A percentile compares a stretch with the other conserved stretches of the same genome.
These are phyloP conservation scores for Phyllotis vaccarum DNA, from an alignment of 2,797 vertebrate species.

Conservation along the genomic window DNA sequence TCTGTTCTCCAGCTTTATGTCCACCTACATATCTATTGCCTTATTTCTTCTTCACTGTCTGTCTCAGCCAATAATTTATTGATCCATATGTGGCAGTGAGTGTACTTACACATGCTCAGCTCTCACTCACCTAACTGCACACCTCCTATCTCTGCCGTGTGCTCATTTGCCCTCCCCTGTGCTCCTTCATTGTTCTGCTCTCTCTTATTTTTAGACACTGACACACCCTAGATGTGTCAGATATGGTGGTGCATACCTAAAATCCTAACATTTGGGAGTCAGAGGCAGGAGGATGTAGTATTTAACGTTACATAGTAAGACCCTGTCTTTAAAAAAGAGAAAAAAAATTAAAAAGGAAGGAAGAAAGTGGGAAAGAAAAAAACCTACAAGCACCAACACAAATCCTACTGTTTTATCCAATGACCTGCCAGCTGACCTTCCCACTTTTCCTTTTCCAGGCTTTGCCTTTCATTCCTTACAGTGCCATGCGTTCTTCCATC, in stretches of 20 bases:
- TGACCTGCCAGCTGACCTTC: background rate
- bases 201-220: background rate
- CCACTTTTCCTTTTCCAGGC: background rate
- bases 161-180: no score
- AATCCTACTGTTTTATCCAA: background rate
- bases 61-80: no score
- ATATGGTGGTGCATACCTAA: background rate
- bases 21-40: background rate
- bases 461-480: background rate
- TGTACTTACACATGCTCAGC: no score
- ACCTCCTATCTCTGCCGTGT: background rate
- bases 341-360: background rate
- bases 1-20: rapidly evolving
- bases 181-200: no score
- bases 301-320: background rate
- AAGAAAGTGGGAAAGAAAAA: background rate
- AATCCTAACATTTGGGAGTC: background rate
- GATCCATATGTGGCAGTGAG: background rate
- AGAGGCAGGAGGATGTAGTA: background rate
- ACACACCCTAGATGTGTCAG: background rate
- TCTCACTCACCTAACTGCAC: background rate
- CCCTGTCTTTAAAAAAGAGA: no score
- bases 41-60: background rate
- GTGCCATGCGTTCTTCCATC: rapidly evolving
- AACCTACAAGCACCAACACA: background rate